phyloP scores from a whole-genome alignment of 2,888 invertebrate species.

The Tupiocoris notatus region DNA sequence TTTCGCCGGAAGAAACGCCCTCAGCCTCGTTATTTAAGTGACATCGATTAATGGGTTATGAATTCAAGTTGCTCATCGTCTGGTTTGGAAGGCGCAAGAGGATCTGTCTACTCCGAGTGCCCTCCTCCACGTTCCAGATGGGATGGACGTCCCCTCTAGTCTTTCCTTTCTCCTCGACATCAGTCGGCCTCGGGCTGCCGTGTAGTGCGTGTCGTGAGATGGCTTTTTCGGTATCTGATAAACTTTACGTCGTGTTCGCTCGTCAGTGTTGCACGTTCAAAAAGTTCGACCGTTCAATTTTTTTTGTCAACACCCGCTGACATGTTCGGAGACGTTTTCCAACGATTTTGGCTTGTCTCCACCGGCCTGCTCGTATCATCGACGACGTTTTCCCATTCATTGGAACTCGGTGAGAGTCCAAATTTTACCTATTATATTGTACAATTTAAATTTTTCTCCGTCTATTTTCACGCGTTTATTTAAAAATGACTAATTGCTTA shows the following conservation, averaged over 20 bases:
- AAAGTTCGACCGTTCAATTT: background rate
- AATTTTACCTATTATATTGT: too few species aligned
- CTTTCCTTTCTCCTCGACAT: background rate
- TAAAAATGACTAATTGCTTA: too few species aligned
- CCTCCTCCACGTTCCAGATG: background rate
- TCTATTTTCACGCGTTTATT: too few species aligned
- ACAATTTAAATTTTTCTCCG: too few species aligned
- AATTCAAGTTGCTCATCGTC: background rate
- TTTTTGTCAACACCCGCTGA: background rate
- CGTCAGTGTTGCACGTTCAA: background rate
- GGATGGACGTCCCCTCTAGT: background rate
- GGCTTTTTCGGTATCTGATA: background rate
- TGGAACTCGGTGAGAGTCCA: background rate
- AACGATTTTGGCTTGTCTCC: background rate
- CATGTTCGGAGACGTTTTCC: background rate
- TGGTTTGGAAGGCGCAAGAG: background rate
- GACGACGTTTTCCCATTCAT: background rate
- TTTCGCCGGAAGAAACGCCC: too few species aligned
- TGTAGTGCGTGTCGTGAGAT: constrained; percentile 27
- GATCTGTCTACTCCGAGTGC: background rate
- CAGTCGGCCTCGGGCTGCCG: constrained; percentile 35
- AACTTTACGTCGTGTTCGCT: background rate
- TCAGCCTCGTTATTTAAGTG: too few species aligned
- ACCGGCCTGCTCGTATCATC: background rate
- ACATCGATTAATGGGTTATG: too few species aligned